These are phyloP conservation scores for Stictocephala bisonia DNA, from an alignment of 2,888 invertebrate genomes.

Conservation along the genomic window DNA sequence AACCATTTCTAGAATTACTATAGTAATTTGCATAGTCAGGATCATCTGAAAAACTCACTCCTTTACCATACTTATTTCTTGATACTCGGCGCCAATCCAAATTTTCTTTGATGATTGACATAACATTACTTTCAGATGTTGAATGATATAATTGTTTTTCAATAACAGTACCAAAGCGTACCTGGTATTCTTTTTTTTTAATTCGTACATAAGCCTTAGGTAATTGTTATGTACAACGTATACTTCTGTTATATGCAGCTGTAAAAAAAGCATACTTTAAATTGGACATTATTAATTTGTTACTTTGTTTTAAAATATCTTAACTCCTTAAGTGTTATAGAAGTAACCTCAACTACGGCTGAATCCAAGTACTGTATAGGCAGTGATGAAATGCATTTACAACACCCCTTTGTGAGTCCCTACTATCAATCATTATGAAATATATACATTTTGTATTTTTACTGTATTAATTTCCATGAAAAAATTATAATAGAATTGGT, in stretches of 20 bases:
- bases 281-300: no score
- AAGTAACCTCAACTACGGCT: no score
- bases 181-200: conserved; percentile 50
- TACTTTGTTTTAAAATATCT: no score
- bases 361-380: no score
- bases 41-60: conserved; percentile 52
- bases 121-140: conserved; percentile 36
- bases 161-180: neutral
- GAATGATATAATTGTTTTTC: conserved; percentile 50
- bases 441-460: no score
- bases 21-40: conserved; percentile 51
- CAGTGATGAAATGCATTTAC: no score
- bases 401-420: no score
- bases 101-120: conserved; percentile 44
- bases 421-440: no score
- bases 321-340: no score
- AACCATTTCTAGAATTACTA: conserved; percentile 42
- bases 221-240: conserved; percentile 49
- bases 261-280: no score
- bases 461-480: no score
- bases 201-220: conserved; percentile 49
- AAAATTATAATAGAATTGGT: no score
- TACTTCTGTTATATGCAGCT: conserved; percentile 35
- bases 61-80: conserved; percentile 48
- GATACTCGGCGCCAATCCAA: conserved; percentile 51